Conservation (phyloP, 2,888 invertebrate genomes). For the Vannuccia rotundouncinata region DNA sequence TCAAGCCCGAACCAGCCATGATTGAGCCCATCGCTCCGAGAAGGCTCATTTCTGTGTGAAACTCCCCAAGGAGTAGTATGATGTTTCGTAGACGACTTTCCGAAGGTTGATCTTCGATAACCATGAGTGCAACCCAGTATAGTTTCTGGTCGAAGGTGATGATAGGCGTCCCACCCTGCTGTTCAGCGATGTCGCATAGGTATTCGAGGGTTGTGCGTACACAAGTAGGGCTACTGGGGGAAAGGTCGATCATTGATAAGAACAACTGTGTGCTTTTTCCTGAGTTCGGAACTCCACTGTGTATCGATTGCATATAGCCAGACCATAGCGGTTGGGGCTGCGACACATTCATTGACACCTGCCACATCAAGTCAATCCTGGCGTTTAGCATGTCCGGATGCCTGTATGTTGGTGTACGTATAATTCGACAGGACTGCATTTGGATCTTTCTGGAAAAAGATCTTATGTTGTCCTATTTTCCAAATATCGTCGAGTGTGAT, state of each 20-base stretch:
- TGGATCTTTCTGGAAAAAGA: neutral
- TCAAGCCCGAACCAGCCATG: slow-evolving; percentile 6
- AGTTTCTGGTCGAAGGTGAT: slow-evolving; percentile 36
- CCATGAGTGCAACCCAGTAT: slow-evolving; percentile 34
- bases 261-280: neutral
- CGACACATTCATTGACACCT: neutral
- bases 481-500: neutral
- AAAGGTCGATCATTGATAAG: neutral
- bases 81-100: slow-evolving; percentile 9
- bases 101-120: slow-evolving; percentile 1
- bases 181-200: neutral
- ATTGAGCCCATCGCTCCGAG: slow-evolving; percentile 22
- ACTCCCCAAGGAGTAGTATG: neutral
- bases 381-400: neutral
- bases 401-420: neutral
- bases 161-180: slow-evolving; percentile 12
- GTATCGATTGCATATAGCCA: neutral
- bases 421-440: neutral
- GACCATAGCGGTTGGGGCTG: neutral
- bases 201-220: neutral
- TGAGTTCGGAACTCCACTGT: neutral
- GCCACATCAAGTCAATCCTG: neutral
- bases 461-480: neutral
- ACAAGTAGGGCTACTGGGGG: neutral
- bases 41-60: slow-evolving; percentile 15